These are phyloP conservation scores for Heterodera carotae DNA, from an alignment of 1,140 invertebrate genomes.

Conservation along the genomic window DNA sequence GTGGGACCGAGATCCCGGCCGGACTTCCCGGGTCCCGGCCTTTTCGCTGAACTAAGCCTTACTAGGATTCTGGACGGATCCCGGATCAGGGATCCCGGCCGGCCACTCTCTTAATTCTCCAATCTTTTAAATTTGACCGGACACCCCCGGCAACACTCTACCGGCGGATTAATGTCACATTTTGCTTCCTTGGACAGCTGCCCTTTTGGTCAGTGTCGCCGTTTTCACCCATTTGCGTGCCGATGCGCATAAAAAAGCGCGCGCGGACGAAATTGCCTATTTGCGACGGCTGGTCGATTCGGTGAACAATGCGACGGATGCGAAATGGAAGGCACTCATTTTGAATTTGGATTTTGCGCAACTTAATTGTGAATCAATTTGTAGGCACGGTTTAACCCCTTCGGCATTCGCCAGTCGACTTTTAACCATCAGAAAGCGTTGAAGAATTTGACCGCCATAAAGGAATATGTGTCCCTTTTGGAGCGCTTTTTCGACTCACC, in stretches of 20 bases:
- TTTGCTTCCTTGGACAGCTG: neutral
- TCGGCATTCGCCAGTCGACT: slow-evolving; percentile 18
- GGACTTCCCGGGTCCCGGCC: no score
- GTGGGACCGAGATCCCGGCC: no score
- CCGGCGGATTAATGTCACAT: neutral
- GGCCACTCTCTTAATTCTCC: no score
- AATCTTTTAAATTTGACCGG: no score
- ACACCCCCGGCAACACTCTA: no score
- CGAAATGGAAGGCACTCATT: slow-evolving; percentile 14
- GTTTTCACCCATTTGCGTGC: slow-evolving; percentile 18
- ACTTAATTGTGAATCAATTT: neutral
- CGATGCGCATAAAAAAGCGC: slow-evolving; percentile 1
- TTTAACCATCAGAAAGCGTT: slow-evolving; percentile 41
- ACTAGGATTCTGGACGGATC: no score
- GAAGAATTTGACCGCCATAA: slow-evolving; percentile 50
- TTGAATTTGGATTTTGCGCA: neutral
- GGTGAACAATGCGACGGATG: slow-evolving; percentile 12
- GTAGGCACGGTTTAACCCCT: slow-evolving; percentile 14
- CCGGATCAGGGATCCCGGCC: no score
- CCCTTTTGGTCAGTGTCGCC: slow-evolving; percentile 6
- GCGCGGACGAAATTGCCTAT: slow-evolving; percentile 12
- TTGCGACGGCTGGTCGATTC: slow-evolving; percentile 14
- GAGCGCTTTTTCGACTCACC: slow-evolving; percentile 46
- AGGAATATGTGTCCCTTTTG: slow-evolving; percentile 49
- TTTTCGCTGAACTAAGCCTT: no score